Conservation (phyloP, 2,888 invertebrate genomes). For the Melieria crassipennis region DNA sequence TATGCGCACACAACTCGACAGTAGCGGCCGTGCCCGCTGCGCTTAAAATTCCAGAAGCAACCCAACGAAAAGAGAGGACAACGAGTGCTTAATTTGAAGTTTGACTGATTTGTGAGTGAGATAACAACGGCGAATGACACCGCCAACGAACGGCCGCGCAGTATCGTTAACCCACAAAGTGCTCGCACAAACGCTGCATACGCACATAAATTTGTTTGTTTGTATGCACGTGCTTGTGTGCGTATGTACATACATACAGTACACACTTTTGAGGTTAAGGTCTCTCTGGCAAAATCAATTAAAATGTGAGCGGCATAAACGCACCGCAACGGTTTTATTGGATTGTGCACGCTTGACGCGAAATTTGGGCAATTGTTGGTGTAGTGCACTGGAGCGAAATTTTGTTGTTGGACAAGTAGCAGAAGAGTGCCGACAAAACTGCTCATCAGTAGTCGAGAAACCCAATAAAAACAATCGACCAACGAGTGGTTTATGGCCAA, state of each 20-base stretch:
- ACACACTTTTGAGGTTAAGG: not conserved
- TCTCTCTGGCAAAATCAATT: not conserved
- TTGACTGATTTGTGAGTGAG: not conserved
- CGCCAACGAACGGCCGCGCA: too few species aligned
- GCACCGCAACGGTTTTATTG: conserved; percentile 1
- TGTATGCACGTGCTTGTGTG: not conserved
- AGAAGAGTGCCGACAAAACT: too few species aligned
- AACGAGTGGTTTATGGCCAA: too few species aligned
- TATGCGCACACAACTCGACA: too few species aligned
- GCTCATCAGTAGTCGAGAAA: not conserved
- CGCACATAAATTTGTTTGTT: not conserved
- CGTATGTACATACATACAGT: not conserved
- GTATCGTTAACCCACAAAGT: not conserved
- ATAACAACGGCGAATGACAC: not conserved
- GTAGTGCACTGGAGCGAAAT: not conserved
- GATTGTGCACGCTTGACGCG: not conserved
- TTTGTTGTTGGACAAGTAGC: too few species aligned
- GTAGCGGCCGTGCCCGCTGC: not conserved
- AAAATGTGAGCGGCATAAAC: not conserved
- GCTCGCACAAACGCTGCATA: not conserved
- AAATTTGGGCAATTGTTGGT: not conserved
- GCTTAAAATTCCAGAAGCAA: not conserved
- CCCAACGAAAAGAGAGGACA: not conserved
- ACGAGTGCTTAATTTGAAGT: not conserved
- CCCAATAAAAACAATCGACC: not conserved